Base-by-base conservation (phyloP, 2,888 invertebrate genomes). In the Nymphalis polychloros region DNA sequence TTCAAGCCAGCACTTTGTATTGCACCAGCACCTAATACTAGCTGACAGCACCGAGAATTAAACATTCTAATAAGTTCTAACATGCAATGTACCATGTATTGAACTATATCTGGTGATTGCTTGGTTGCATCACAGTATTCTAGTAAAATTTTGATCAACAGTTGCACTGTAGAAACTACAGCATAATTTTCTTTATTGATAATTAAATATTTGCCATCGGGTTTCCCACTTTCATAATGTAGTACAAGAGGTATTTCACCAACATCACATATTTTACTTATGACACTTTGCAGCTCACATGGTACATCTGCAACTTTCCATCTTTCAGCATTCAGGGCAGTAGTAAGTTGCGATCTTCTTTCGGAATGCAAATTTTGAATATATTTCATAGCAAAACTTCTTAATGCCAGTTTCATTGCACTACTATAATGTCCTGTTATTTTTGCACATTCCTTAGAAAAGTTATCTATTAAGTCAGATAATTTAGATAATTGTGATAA, bases 11-110 rank as follows among this genome's bases (percentile, higher is more conserved):
- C 98, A 73, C 98, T 96, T 81, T 97, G 97, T 81, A 99, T 94
- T 8, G 99, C 99, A 55, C 99, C 99, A 52, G 99, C 99, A 55
- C 99, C 99, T 66, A 99, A 93, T 65, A 99, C 97, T 77, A 99
- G 93, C 85, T 99, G 98, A 88, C 98, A 98, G 78, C 96, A 96
- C 69, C 96, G 94, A 7, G 97, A 97, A 89, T 97, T 97, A 80
- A 97, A 97, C 77, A 97, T 95, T 81, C 97, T 95, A 73, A 98
- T 91, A 64, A 99, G 90, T 85, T 98, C 98, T n/a, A 97, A 94
- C 77, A 98, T 94, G 83, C 97, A 95, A 71, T 97, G 94, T 52
- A 97, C 95, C 73, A 98, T 94, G 75, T 96, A 96, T 69, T 96
- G 95, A 23, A 97, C 95, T 64, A 97, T 94, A 27, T 96, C 93